Evolutionary conservation across 2,113 vertebrate genomes (phyloP), one percentile per base, ranked within the genome.

Genomic region (Peromyscus leucopus): DNA sequence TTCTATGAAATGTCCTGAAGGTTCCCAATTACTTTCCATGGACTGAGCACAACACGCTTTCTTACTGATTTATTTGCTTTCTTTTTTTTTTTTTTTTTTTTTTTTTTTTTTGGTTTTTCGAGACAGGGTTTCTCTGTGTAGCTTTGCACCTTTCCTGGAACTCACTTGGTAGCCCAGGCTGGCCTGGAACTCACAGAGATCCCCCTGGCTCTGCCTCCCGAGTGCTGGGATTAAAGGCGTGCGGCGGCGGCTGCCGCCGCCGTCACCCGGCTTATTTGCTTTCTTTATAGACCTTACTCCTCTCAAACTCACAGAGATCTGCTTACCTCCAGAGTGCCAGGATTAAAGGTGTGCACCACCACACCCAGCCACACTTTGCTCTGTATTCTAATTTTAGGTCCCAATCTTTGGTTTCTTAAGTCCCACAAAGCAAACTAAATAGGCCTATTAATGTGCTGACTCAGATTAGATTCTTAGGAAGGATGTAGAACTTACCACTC

Each of bases 401-500:
- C 39, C 75, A 88, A 85, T 24, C 75, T 93, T 89, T 94, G 69
- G 83, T 48, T 36, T 96, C 67, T 63, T 88, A 86, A 88, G 75
- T 88, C 71, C 91, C 90, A 89, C 22, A n/a, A 95, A 75, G 57
- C n/a, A 89, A 96, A 94, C 15, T 42, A n/a, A 75, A 75, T 19
- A 91, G 74, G 61, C 36, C 85, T 48, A 28, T 19, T 71, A 75
- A 84, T 24, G 11, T 51, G 16, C 67, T 87, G 39, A 93, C 36
- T 46, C n/a, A 39, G 28, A 39, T 69, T n/a, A 89, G 13, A 83
- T 59, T 91, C 86, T 71, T 63, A 51, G 1, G 91, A 55, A 94
- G 83, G 48, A 65, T 69, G 7, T 19, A 24, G 51, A 96, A 99
- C 99, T 99, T 96, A 99, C 99, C 99, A 99, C 99, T 98, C 99